Percentiles rank a stretch among this genome's conserved stretches.
Conservation (phyloP, 2,797 vertebrate genomes). For the Rhyacichthys aspro region DNA sequence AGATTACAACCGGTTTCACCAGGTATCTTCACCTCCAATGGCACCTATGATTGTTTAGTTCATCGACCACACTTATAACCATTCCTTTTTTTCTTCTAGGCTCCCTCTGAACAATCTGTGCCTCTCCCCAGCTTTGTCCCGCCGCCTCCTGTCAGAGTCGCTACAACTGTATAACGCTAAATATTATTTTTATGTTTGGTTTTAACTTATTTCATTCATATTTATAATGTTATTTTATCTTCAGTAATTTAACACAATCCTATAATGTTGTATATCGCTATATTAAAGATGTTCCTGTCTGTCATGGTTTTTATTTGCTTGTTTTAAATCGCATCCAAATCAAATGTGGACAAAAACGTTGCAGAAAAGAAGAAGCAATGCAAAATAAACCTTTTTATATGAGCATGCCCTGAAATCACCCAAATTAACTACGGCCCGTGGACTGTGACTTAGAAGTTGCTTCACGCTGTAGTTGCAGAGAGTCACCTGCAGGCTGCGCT, state of each 20-base stretch:
- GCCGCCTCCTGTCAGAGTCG: constrained; percentile 69
- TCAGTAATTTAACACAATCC: constrained; percentile 3
- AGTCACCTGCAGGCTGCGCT: not conserved
- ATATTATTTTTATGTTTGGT: constrained; percentile 3
- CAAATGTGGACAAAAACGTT: too few relatives aligned
- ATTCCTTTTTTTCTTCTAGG: constrained; percentile 53
- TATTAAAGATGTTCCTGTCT: too few relatives aligned
- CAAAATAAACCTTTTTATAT: too few relatives aligned
- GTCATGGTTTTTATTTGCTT: too few relatives aligned
- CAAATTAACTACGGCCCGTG: too few relatives aligned
- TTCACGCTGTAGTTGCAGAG: not conserved
- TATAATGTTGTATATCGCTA: too few relatives aligned
- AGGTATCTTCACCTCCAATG: constrained; percentile 44
- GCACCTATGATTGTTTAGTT: not conserved
- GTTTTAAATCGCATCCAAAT: too few relatives aligned
- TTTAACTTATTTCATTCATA: constrained; percentile 12
- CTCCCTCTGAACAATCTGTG: constrained; percentile 50
- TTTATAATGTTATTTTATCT: constrained; percentile 19
- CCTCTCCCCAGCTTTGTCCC: constrained; percentile 61
- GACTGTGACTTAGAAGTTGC: not conserved
- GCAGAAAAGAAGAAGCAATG: too few relatives aligned
- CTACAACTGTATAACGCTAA: constrained; percentile 72
- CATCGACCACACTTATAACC: not conserved
- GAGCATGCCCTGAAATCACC: too few relatives aligned
- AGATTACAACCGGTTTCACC: constrained; percentile 63